phyloP scores from a whole-genome alignment of 2,888 invertebrate genomes.

The Clivina fossor region DNA sequence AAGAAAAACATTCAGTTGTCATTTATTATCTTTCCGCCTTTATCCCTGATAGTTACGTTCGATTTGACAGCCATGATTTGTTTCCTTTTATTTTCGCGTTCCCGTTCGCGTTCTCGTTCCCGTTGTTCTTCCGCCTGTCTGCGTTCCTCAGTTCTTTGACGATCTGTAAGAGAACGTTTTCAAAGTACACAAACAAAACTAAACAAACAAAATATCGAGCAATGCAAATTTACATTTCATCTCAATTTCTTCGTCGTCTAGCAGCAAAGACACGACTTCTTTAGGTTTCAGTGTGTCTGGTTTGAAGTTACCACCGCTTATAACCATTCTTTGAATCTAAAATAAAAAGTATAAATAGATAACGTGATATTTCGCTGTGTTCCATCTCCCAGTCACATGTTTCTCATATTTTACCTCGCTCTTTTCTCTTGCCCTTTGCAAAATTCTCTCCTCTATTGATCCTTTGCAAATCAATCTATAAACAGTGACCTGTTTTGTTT shows the following conservation, averaged over 20 bases:
- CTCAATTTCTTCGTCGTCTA: constrained; percentile 94
- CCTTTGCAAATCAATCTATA: constrained; percentile 95
- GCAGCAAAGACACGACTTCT: constrained; percentile 90
- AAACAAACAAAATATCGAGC: constrained; percentile 11
- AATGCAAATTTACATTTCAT: constrained; percentile 72
- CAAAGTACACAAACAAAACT: too few species aligned
- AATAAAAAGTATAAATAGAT: too few species aligned
- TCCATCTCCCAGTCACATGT: too few species aligned
- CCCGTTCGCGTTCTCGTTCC: constrained; percentile 56
- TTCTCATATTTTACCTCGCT: constrained; percentile 93
- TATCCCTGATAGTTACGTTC: constrained; percentile 48
- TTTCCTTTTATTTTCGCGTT: constrained; percentile 74
- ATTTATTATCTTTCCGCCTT: too few species aligned
- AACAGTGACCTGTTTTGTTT: constrained; percentile 95
- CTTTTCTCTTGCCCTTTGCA: constrained; percentile 91
- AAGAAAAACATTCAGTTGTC: too few species aligned
- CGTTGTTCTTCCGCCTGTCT: constrained; percentile 66
- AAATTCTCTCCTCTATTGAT: constrained; percentile 92
- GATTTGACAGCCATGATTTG: constrained; percentile 64
- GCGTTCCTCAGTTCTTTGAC: constrained; percentile 80
- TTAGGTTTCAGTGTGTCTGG: constrained; percentile 94
- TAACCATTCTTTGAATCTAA: constrained; percentile 96
- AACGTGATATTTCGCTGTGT: too few species aligned
- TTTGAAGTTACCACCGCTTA: constrained; percentile 93
- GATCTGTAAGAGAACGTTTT: constrained; percentile 60